Conservation (phyloP, 2,888 invertebrate species). For the Ariolimax columbianus region DNA sequence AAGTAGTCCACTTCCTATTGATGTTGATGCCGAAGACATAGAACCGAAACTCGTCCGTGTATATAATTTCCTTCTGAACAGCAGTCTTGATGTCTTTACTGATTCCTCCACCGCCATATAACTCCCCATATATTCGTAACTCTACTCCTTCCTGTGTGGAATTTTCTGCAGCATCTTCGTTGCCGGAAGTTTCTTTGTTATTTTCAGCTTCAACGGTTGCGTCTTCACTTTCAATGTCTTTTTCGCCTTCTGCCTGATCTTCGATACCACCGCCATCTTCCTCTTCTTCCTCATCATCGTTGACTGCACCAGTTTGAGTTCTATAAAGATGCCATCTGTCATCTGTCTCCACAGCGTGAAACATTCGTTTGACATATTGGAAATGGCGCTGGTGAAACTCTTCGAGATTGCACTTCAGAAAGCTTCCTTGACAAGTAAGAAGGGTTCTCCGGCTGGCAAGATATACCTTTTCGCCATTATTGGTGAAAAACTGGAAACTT, state of each 20-base stretch:
- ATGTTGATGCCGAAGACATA: constrained; percentile 46
- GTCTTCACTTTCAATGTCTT: background rate
- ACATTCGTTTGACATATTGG: constrained; percentile 7
- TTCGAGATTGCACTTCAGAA: constrained; percentile 35
- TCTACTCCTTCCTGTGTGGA: background rate
- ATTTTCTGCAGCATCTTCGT: background rate
- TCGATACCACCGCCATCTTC: background rate
- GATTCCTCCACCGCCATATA: constrained; percentile 46
- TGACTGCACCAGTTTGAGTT: background rate
- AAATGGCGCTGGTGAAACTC: constrained; percentile 29
- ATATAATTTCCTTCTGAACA: constrained; percentile 48
- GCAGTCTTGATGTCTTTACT: constrained; percentile 18
- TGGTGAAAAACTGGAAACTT: constrained; percentile 47
- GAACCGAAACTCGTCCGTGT: constrained; percentile 45
- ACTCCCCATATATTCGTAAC: constrained; percentile 44
- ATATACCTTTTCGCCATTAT: constrained; percentile 28
- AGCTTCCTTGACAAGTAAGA: constrained; percentile 27
- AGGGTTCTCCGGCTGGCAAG: constrained; percentile 33
- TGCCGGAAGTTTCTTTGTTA: background rate
- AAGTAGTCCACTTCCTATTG: constrained; percentile 38
- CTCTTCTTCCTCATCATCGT: background rate
- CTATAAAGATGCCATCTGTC: constrained; percentile 19
- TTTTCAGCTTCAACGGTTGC: background rate
- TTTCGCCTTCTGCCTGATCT: background rate
- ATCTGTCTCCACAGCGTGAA: constrained; percentile 1